Percentiles rank a stretch among this genome's conserved stretches.
Conservation (phyloP, 2,797 vertebrate genomes). For the Coracias cyanogaster region DNA sequence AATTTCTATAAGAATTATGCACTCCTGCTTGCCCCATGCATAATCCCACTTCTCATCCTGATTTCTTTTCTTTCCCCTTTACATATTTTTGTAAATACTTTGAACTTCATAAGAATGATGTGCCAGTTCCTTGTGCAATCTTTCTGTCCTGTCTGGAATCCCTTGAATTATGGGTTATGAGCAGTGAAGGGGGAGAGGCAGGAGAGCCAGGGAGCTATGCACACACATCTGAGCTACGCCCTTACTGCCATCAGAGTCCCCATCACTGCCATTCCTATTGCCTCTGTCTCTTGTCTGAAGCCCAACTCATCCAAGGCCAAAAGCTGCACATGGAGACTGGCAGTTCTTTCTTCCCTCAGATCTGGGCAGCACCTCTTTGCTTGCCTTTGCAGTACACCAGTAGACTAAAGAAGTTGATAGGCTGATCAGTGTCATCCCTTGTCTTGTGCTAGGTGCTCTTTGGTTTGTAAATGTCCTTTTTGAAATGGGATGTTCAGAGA, state of each 20-base stretch:
- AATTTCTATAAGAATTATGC: neutral
- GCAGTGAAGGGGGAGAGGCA: neutral
- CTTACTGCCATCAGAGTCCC: neutral
- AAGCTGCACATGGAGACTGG: neutral
- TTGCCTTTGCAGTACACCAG: neutral
- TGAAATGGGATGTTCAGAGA: neutral
- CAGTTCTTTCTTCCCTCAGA: neutral
- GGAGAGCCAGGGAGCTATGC: neutral
- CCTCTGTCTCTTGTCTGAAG: neutral
- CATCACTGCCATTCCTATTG: neutral
- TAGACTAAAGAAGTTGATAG: neutral
- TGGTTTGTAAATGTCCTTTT: neutral
- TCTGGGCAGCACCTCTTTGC: neutral
- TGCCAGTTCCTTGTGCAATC: neutral
- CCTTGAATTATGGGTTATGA: neutral
- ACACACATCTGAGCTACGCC: neutral
- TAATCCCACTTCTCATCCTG: neutral
- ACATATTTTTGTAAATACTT: neutral
- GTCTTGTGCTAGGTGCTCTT: rapidly evolving
- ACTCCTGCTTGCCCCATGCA: neutral
- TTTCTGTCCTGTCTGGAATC: neutral
- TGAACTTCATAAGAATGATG: neutral
- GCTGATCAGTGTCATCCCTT: neutral
- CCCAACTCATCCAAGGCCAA: neutral
- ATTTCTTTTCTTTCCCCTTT: neutral